A percentile compares a stretch with the other conserved stretches of the same genome.
Evolutionary conservation across 2,888 invertebrate genomes (phyloP).

Genomic region (Scelioninae gen. 2): DNA sequence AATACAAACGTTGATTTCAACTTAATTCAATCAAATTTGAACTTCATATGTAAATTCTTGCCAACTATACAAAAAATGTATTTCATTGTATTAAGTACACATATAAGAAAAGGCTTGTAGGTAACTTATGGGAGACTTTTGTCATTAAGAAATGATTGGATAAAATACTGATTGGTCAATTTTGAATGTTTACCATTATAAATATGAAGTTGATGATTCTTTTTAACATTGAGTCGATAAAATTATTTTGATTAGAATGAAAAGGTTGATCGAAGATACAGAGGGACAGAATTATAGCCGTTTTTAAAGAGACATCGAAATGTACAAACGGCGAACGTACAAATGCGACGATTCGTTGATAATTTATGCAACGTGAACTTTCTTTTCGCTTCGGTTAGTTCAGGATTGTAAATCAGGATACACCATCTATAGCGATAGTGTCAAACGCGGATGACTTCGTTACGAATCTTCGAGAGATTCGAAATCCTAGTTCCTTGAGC

Average conservation of each 20-base stretch:
- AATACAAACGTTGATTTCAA: background rate
- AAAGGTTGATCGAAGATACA: background rate
- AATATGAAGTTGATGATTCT: background rate
- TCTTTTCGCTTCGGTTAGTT: constrained; percentile 10
- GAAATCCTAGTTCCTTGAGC: constrained; percentile 70
- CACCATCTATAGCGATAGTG: background rate
- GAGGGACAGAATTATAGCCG: constrained; percentile 24
- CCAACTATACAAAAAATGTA: too few relatives aligned
- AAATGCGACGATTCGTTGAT: constrained; percentile 35
- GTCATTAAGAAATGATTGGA: background rate
- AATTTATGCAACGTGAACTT: constrained; percentile 7
- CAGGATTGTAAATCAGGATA: constrained; percentile 24
- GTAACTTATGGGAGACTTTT: constrained; percentile 61
- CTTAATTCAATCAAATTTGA: too few relatives aligned
- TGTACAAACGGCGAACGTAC: constrained; percentile 18
- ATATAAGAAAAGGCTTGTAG: constrained; percentile 22
- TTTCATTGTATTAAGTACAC: constrained; percentile 28
- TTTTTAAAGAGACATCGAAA: constrained; percentile 24
- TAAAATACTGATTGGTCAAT: constrained; percentile 8
- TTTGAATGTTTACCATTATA: constrained; percentile 1
- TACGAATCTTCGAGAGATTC: constrained; percentile 66
- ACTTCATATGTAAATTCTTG: too few relatives aligned
- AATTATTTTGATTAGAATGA: too few relatives aligned
- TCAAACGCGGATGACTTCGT: background rate
- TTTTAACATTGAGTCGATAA: too few relatives aligned